Percentiles rank a stretch among this genome's conserved stretches.
phyloP scores from a whole-genome alignment of 2,888 invertebrate species.

The Tiphia femorata region DNA sequence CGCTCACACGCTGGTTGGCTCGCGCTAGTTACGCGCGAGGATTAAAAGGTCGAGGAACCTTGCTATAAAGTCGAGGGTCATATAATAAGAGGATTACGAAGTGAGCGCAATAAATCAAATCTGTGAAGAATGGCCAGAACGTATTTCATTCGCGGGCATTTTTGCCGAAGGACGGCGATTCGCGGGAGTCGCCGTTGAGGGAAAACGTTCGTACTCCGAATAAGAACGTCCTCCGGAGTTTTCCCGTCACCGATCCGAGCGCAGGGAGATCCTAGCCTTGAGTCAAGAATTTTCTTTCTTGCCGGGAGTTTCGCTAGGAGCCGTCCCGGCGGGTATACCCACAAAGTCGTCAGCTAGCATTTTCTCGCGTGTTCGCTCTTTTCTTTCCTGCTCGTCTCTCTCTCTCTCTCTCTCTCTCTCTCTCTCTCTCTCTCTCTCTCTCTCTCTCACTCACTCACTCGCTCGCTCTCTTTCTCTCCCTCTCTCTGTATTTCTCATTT shows the following conservation, averaged over 20 bases:
- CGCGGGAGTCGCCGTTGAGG: not conserved
- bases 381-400: no score
- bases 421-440: not conserved
- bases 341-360: constrained; percentile 32
- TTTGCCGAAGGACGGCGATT: no score
- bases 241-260: constrained; percentile 31
- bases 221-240: constrained; percentile 27
- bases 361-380: constrained; percentile 19
- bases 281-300: constrained; percentile 30
- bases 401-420: constrained; percentile 1
- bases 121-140: not conserved
- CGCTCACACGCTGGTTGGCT: no score
- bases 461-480: not conserved
- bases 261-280: constrained; percentile 18
- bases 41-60: no score
- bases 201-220: constrained; percentile 4
- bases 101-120: not conserved
- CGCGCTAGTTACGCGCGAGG: no score
- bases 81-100: no score
- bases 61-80: no score
- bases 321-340: constrained; percentile 10
- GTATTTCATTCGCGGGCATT: not conserved
- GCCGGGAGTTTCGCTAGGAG: constrained; percentile 30
- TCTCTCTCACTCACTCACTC: not conserved
- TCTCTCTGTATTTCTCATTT: not conserved